Evolutionary conservation across 2,888 invertebrate species (phyloP).

Genomic region (Xanthia togata): DNA sequence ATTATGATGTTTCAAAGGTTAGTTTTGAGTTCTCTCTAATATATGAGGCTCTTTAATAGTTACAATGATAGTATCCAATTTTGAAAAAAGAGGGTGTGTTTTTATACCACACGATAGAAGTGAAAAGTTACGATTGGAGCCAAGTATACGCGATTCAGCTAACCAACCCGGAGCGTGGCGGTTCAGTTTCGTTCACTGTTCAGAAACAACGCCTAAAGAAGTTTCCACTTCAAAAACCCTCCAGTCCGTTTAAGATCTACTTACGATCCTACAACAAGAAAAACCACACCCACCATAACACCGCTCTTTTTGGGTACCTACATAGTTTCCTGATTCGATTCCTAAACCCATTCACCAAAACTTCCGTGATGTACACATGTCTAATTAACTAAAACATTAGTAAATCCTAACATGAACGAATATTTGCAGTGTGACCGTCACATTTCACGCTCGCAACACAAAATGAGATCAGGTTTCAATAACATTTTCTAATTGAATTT

Average conservation of each 20-base stretch:
- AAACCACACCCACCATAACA: not conserved
- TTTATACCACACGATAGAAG: not conserved
- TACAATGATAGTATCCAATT: not conserved
- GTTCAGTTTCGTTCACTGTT: too few relatives aligned
- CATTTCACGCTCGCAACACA: conserved; percentile 38
- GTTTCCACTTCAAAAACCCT: not conserved
- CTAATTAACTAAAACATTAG: conserved; percentile 17
- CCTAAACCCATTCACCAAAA: not conserved
- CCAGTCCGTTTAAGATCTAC: not conserved
- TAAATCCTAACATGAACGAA: conserved; percentile 9
- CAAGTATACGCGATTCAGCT: not conserved
- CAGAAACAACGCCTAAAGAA: too few relatives aligned
- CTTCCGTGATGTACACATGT: not conserved
- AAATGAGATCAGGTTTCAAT: conserved; percentile 55
- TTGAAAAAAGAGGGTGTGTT: not conserved
- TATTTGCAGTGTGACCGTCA: conserved; percentile 23
- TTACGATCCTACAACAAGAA: not conserved
- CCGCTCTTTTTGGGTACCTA: not conserved
- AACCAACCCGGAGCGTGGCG: not conserved
- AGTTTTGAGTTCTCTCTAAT: not conserved
- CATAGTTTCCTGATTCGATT: not conserved
- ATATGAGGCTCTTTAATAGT: not conserved
- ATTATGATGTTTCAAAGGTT: not conserved
- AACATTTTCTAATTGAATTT: conserved; percentile 65
- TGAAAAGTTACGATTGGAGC: not conserved